Evolutionary conservation across 2,888 invertebrate species (phyloP), one percentile per base, ranked within the genome.

Genomic region (Apomyelois bistriatella): DNA sequence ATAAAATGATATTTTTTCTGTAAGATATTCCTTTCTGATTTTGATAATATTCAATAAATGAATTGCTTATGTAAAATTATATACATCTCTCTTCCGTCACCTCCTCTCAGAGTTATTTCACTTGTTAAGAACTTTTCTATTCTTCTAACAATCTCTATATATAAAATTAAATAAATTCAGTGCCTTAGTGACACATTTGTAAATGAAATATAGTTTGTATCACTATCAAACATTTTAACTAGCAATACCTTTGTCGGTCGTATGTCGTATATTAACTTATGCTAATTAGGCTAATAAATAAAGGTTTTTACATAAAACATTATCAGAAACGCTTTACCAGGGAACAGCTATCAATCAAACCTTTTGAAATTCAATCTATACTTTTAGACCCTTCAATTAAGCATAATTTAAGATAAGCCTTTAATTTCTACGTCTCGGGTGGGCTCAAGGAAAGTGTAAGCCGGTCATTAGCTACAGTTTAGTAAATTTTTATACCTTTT

Each of bases 381-480:
- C 77, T 78, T 79, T 82, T 76, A 78, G 77, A 82, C 79, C 88
- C 87, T 80, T 69, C 82, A 90, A 90, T 90, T 90, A 89, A 84
- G 79, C 76, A 82, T 86, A 87, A 89, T 90, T 89, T 82, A 72
- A 87, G 85, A 86, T 89, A 87, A 85, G 73, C 82, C 86, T 85
- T 87, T 88, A 85, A 85, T 89, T 86, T 87, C 72, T 80, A 72
- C 84, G 70, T 82, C 83, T 82, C 85, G 79, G 88, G 90, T 89
- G 88, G 89, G 77, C 88, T 67, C 65, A 65, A 74, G 66, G 69
- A 78, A 82, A 85, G 82, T 84, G 82, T 85, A 85, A 81, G 81
- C 74, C 79, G 63, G 75, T 82, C 84, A 88, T 88, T 88, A 88
- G 78, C 72, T 76, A 74, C 74, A 76, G 82, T 85, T 81, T 66